Evolutionary conservation across 2,113 vertebrate species (phyloP), one percentile per base, ranked within the genome.

Genomic region (Cyprinus carpio): DNA sequence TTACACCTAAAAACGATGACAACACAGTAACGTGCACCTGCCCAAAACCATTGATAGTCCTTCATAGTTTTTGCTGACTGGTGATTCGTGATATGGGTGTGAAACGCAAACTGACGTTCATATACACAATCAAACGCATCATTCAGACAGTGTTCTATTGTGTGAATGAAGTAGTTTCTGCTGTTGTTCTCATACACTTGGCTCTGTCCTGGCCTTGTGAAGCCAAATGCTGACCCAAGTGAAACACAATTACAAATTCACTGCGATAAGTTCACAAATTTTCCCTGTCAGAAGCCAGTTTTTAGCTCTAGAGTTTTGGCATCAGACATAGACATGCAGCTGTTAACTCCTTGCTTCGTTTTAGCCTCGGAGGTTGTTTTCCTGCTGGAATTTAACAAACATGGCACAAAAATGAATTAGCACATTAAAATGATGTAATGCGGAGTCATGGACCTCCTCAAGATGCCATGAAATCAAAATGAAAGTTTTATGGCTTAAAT

Each of bases 361-460:
- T 60, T 29, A 81, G 86, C 15, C 69, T 46, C 75, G 76, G 60
- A 71, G 67, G 25, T 77, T 51, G 77, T 76, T 67, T 84, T 54
- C 12, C 67, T 62, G 54, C 29, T 40, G 37, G n/a, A 84, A 43
- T 31, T 65, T 7, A 67, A 75, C 77, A 75, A 4, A 75, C 31
- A 43, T 27, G 78, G 60, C n/a, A 29, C 16, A 49, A 81, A 65
- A 79, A 31, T 29, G 40, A 80, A 43, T 80, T 64, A 80, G 34
- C 18, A 15, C 75, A 62, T 40, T 62, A 62, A 27, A 79, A 79
- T 79, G 56, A 79, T 79, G 76, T 79, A 79, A 60, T 78, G 12
- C 3, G 29, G 31, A 58, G 76, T 9, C 31, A n/a, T 37, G 20
- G 54, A 40, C 6, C 54, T 25, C 31, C 20, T 37, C 10, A 71